A percentile compares a stretch with the other conserved stretches of the same genome.
Conservation (phyloP, 1,140 invertebrate species). For the Meloidogyne hapla region DNA sequence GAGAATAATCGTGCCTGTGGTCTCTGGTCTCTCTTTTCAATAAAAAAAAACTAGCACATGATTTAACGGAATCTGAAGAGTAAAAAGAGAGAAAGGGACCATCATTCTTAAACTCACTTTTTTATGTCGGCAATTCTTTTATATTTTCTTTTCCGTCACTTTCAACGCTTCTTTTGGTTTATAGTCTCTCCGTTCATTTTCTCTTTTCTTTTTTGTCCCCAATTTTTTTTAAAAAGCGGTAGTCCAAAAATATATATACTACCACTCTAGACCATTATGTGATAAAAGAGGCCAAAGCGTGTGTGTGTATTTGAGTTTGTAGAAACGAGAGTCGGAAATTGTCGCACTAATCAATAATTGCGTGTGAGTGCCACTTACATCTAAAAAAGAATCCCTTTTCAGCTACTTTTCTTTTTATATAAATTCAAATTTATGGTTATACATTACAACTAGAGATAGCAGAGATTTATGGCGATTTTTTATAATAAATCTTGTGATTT, state of each 20-base stretch:
- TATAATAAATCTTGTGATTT: not conserved
- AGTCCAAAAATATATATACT: not conserved
- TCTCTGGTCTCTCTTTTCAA: not conserved
- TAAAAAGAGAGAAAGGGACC: not conserved
- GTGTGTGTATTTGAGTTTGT: not conserved
- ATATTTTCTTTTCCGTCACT: not conserved
- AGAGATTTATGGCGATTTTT: conserved; percentile 1
- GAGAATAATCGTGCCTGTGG: not conserved
- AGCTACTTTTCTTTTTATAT: too few species aligned
- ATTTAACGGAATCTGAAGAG: not conserved
- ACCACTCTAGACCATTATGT: not conserved
- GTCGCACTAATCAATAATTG: conserved; percentile 5
- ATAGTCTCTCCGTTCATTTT: not conserved
- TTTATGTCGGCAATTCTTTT: not conserved
- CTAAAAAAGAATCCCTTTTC: not conserved
- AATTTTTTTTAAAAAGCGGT: not conserved
- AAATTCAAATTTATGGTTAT: conserved; percentile 3
- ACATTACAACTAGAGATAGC: not conserved
- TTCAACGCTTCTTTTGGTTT: not conserved
- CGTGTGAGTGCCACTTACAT: conserved; percentile 4
- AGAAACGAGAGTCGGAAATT: conserved; percentile 3
- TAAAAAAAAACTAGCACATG: not conserved
- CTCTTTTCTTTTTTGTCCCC: not conserved
- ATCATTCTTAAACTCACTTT: not conserved
- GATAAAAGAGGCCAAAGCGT: not conserved